phyloP scores from a whole-genome alignment of 2,888 invertebrate species.

The Amphipoea oculea region DNA sequence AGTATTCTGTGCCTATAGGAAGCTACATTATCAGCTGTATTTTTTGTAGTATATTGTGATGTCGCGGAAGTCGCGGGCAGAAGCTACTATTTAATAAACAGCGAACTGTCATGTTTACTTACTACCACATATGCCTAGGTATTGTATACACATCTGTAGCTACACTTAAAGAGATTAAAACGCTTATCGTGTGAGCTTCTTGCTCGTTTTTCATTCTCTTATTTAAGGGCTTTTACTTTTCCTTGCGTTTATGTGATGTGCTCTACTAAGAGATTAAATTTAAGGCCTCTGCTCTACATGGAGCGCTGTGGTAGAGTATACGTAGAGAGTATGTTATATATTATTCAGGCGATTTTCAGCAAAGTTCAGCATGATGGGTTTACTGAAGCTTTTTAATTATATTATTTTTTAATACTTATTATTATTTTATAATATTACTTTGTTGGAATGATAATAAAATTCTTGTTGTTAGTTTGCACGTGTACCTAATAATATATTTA shows the following conservation, averaged over 20 bases:
- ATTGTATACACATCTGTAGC: constrained; percentile 65
- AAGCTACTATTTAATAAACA: not conserved
- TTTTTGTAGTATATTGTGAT: not conserved
- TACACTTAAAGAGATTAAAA: constrained; percentile 89
- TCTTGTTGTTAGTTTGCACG: not conserved
- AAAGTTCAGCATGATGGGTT: constrained; percentile 2
- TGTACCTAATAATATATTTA: not conserved
- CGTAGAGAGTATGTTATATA: constrained; percentile 38
- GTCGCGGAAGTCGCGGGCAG: not conserved
- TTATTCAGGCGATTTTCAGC: constrained; percentile 47
- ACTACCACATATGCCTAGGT: constrained; percentile 3
- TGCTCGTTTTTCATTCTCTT: constrained; percentile 87
- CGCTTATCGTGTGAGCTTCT: constrained; percentile 84
- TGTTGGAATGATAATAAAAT: not conserved
- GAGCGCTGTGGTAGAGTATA: constrained; percentile 39
- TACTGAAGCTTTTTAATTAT: not conserved
- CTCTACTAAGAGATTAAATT: constrained; percentile 85
- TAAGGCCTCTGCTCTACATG: constrained; percentile 69
- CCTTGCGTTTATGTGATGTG: constrained; percentile 81
- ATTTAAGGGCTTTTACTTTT: constrained; percentile 85
- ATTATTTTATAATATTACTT: constrained; percentile 2
- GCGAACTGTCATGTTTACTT: constrained; percentile 21
- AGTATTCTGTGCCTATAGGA: too few relatives aligned
- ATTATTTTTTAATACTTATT: not conserved
- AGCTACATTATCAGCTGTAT: too few relatives aligned